Evolutionary conservation across 2,888 invertebrate species (phyloP).

Genomic region (Synanthedon vespiformis): DNA sequence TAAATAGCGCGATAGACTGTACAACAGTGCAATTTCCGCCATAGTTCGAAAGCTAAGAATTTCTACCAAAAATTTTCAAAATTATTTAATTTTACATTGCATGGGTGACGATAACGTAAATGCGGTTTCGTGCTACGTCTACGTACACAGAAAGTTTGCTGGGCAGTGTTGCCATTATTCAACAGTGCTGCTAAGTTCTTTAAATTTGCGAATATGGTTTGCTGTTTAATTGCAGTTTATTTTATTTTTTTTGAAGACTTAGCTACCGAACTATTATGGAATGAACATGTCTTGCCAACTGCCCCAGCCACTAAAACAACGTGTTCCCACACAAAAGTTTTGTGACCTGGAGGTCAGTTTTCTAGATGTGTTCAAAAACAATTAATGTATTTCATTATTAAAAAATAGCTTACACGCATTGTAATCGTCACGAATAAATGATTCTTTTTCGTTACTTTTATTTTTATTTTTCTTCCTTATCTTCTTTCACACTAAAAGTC

Average conservation of each 20-base stretch:
- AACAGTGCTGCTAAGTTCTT: too few relatives aligned
- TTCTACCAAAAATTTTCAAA: not conserved
- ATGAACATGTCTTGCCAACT: not conserved
- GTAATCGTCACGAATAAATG: conserved; percentile 37
- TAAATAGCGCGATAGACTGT: conserved; percentile 50
- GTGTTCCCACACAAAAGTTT: too few relatives aligned
- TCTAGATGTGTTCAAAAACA: not conserved
- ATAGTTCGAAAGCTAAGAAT: conserved; percentile 5
- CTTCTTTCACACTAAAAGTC: too few relatives aligned
- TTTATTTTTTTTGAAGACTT: not conserved
- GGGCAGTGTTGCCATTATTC: too few relatives aligned
- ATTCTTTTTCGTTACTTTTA: conserved; percentile 38
- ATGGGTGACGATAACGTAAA: too few relatives aligned
- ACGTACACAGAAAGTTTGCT: too few relatives aligned
- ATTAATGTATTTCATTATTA: conserved; percentile 10
- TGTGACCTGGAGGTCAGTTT: not conserved
- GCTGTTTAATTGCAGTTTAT: too few relatives aligned
- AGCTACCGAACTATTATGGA: not conserved
- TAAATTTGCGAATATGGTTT: too few relatives aligned
- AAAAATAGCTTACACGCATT: conserved; percentile 17
- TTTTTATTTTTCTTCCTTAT: conserved; percentile 8
- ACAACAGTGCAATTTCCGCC: conserved; percentile 53
- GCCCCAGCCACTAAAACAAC: not conserved
- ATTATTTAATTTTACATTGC: too few relatives aligned
- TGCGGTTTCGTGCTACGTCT: too few relatives aligned